phyloP scores from a whole-genome alignment of 2,113 vertebrate genomes.

The Protobothrops mucrosquamatus region DNA sequence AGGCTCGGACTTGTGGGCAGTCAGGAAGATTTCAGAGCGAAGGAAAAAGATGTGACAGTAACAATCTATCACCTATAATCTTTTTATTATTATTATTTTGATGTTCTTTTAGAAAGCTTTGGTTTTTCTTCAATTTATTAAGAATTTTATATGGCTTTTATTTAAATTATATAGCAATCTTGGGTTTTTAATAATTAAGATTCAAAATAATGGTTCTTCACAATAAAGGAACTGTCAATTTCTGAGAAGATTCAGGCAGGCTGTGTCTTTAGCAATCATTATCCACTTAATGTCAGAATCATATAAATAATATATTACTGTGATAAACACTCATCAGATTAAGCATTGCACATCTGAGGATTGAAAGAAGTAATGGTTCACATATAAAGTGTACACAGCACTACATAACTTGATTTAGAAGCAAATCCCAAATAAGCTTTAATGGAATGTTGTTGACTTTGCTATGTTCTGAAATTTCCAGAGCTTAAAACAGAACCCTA shows the following conservation, averaged over 20 bases:
- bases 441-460: neutral
- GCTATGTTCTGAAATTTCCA: neutral
- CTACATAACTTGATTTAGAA: neutral
- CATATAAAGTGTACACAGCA: neutral
- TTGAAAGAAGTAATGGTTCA: neutral
- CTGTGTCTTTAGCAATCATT: neutral
- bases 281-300: neutral
- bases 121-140: neutral
- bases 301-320: conserved; percentile 13
- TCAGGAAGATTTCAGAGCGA: neutral
- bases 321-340: neutral
- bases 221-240: neutral
- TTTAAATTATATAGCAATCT: neutral
- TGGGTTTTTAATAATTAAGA: neutral
- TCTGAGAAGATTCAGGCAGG: neutral
- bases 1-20: neutral
- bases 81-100: neutral
- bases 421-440: neutral
- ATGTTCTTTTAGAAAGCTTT: neutral
- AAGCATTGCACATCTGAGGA: neutral
- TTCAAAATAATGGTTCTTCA: neutral
- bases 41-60: neutral
- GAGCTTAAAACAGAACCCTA: conserved; percentile 8
- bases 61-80: neutral
- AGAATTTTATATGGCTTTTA: neutral